Percentiles rank a stretch among this genome's conserved stretches.
These are phyloP conservation scores for Pangasius larnaudii DNA, from an alignment of 2,797 vertebrate species.

Conservation along the genomic window DNA sequence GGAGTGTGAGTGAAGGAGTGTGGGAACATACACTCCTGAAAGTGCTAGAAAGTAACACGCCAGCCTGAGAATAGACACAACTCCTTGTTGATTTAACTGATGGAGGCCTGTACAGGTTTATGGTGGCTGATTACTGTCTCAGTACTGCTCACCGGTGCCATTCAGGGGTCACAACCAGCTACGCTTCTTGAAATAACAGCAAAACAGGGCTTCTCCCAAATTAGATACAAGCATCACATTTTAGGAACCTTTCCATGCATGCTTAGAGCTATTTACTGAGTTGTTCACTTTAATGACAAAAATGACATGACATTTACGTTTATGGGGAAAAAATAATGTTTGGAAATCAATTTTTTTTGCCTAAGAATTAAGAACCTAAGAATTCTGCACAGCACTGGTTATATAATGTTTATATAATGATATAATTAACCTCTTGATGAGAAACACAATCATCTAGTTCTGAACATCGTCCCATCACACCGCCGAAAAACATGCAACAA, in stretches of 20 bases:
- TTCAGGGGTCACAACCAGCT: neutral
- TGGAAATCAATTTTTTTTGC: too few species aligned
- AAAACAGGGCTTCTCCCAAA: neutral
- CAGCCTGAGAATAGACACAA: slow-evolving; percentile 58
- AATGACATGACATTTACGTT: neutral
- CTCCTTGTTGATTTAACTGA: slow-evolving; percentile 56
- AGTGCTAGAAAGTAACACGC: slow-evolving; percentile 30
- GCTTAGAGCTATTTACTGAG: too few species aligned
- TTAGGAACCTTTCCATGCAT: neutral
- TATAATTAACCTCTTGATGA: slow-evolving; percentile 4
- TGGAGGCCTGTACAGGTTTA: slow-evolving; percentile 49
- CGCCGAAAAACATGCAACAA: neutral
- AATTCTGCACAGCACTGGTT: neutral
- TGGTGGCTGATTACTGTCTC: slow-evolving; percentile 28
- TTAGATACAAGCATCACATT: neutral
- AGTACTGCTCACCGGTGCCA: slow-evolving; percentile 13
- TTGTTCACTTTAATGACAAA: neutral
- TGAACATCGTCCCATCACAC: neutral
- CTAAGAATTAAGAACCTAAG: too few species aligned
- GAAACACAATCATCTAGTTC: slow-evolving; percentile 29
- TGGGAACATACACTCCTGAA: slow-evolving; percentile 56
- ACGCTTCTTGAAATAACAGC: neutral
- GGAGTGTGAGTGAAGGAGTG: slow-evolving; percentile 43
- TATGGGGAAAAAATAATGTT: neutral
- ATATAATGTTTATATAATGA: neutral